Conservation (phyloP, 1,140 invertebrate species). For the Hycleus phaleratus region DNA sequence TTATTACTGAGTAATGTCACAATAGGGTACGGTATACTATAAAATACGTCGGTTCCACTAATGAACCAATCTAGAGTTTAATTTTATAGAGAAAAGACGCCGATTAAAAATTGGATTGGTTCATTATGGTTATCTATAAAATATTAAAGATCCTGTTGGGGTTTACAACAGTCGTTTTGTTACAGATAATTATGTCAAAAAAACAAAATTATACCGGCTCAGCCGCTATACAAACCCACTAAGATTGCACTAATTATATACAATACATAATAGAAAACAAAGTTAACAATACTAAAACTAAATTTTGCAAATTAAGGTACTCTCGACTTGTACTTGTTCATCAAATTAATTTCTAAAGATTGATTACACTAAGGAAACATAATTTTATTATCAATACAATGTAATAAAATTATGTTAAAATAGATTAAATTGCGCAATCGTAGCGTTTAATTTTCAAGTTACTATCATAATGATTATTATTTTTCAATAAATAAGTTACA, state of each 20-base stretch:
- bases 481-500: slow-evolving; percentile 12
- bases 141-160: slow-evolving; percentile 24
- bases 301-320: slow-evolving; percentile 3
- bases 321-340: slow-evolving; percentile 8
- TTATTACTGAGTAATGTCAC: slow-evolving; percentile 29
- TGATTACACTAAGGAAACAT: too few species aligned
- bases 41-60: slow-evolving; percentile 6
- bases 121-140: background rate
- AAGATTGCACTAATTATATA: slow-evolving; percentile 9
- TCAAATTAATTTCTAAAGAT: slow-evolving; percentile 1
- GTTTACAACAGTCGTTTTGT: slow-evolving; percentile 29
- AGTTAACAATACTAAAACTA: slow-evolving; percentile 11
- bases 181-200: slow-evolving; percentile 14
- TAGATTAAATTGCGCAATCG: slow-evolving; percentile 15
- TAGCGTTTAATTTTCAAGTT: background rate
- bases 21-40: slow-evolving; percentile 25
- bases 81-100: background rate
- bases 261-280: slow-evolving; percentile 1
- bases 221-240: slow-evolving; percentile 3
- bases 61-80: background rate
- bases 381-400: too few species aligned
- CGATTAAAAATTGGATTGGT: background rate
- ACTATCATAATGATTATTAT: background rate
- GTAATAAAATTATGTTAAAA: slow-evolving; percentile 1
- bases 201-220: background rate